Percentiles rank a stretch among this genome's conserved stretches.
These are phyloP conservation scores for Leptatherina wallacei DNA, from an alignment of 2,797 vertebrate species.

Conservation along the genomic window DNA sequence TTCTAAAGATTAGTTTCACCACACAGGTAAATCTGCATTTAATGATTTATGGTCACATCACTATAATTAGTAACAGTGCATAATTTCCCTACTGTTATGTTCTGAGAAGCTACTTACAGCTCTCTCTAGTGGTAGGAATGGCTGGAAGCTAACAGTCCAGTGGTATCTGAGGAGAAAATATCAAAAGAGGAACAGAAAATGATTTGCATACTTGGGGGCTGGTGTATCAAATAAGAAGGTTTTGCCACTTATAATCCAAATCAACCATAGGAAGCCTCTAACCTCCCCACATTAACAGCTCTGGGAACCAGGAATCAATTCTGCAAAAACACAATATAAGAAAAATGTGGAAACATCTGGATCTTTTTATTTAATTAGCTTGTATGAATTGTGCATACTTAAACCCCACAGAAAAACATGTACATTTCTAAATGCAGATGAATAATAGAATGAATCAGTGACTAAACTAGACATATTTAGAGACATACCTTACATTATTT, in stretches of 20 bases:
- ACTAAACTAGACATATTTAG: not conserved
- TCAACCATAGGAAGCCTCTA: not conserved
- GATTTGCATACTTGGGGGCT: not conserved
- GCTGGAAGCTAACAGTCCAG: not conserved
- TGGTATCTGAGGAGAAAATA: too few relatives aligned
- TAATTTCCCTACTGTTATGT: constrained; percentile 20
- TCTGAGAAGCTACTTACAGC: constrained; percentile 15
- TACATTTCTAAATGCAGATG: not conserved
- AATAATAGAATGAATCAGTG: not conserved
- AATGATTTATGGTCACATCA: constrained; percentile 26
- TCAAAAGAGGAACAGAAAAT: not conserved
- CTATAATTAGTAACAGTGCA: constrained; percentile 32
- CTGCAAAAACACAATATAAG: not conserved
- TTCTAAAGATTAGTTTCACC: not conserved
- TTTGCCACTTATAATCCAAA: not conserved
- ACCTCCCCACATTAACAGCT: not conserved
- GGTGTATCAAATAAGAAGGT: not conserved
- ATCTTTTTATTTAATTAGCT: not conserved
- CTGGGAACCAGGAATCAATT: not conserved
- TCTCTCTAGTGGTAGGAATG: constrained; percentile 44
- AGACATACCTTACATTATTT: not conserved
- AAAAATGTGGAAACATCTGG: not conserved
- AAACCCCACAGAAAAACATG: not conserved
- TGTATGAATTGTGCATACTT: not conserved
- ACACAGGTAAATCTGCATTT: not conserved